Percentiles rank a stretch among this genome's conserved stretches.
Evolutionary conservation across 2,888 invertebrate species (phyloP).

Genomic region (Escarpia spicata): DNA sequence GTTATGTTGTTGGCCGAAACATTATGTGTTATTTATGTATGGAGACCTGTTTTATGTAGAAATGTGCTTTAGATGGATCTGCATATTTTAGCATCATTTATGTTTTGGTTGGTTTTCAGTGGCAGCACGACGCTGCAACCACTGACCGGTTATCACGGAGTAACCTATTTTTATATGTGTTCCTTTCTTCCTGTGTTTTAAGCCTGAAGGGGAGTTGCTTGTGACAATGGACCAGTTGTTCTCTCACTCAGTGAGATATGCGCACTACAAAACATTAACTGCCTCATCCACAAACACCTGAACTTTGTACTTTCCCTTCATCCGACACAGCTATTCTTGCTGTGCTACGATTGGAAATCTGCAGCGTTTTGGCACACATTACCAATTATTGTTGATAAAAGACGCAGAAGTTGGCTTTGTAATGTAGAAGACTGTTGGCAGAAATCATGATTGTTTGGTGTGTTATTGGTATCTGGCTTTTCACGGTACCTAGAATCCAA

Average conservation of each 20-base stretch:
- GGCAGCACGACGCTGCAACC: not conserved
- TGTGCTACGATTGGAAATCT: not conserved
- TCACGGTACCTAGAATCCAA: not conserved
- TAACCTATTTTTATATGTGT: not conserved
- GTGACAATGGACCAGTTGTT: not conserved
- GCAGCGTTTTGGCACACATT: not conserved
- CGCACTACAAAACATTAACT: not conserved
- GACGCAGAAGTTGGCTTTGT: not conserved
- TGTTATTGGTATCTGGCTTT: not conserved
- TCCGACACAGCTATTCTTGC: not conserved
- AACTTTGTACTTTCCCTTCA: too few species aligned
- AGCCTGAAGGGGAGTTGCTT: conserved; percentile 16
- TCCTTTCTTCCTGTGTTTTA: conserved; percentile 5
- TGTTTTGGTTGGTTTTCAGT: not conserved
- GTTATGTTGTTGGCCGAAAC: not conserved
- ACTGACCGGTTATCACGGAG: not conserved
- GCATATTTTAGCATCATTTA: conserved; percentile 16
- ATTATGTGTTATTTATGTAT: conserved; percentile 4
- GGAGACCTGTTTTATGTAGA: conserved; percentile 13
- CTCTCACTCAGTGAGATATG: not conserved
- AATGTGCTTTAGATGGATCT: conserved; percentile 6
- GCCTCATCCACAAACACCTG: not conserved
- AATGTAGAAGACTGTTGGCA: not conserved
- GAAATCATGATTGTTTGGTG: not conserved
- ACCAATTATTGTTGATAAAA: not conserved